Evolutionary conservation across 2,113 vertebrate genomes (phyloP).

Genomic region (Hymenochirus boettgeri): DNA sequence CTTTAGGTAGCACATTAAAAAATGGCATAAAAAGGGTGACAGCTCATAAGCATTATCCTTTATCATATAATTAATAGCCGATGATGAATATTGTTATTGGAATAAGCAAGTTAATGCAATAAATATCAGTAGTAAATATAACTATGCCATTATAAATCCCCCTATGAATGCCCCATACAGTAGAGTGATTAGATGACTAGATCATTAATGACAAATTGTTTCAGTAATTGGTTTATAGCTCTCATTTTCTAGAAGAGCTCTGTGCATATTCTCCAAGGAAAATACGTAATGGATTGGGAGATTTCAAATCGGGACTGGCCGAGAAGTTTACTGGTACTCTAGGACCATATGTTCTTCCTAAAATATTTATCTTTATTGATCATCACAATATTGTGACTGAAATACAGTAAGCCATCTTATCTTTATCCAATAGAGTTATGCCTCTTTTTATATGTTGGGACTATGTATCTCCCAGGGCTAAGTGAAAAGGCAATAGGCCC

Average conservation of each 20-base stretch:
- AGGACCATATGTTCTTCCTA: constrained; percentile 11
- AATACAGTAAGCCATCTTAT: background rate
- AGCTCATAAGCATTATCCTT: constrained; percentile 11
- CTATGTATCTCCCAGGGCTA: too few species aligned
- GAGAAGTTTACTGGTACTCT: constrained; percentile 7
- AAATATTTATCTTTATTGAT: constrained; percentile 28
- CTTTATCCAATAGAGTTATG: background rate
- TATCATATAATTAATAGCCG: constrained; percentile 16
- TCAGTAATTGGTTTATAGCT: constrained; percentile 17
- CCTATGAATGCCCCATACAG: constrained; percentile 1
- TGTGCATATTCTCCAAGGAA: constrained; percentile 13
- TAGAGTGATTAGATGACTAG: constrained; percentile 9
- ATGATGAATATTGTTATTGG: constrained; percentile 32
- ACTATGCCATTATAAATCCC: constrained; percentile 23
- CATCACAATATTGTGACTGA: constrained; percentile 8
- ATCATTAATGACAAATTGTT: constrained; percentile 11
- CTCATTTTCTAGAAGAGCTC: background rate
- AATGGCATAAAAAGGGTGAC: too few species aligned
- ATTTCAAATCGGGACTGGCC: constrained; percentile 3
- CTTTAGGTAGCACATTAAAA: too few species aligned
- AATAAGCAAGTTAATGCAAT: constrained; percentile 25
- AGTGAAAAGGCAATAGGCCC: too few species aligned
- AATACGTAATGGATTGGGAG: constrained; percentile 27
- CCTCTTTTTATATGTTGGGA: too few species aligned
- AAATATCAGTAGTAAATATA: constrained; percentile 29